phyloP scores from a whole-genome alignment of 2,888 invertebrate species.

The Torymus auratus region DNA sequence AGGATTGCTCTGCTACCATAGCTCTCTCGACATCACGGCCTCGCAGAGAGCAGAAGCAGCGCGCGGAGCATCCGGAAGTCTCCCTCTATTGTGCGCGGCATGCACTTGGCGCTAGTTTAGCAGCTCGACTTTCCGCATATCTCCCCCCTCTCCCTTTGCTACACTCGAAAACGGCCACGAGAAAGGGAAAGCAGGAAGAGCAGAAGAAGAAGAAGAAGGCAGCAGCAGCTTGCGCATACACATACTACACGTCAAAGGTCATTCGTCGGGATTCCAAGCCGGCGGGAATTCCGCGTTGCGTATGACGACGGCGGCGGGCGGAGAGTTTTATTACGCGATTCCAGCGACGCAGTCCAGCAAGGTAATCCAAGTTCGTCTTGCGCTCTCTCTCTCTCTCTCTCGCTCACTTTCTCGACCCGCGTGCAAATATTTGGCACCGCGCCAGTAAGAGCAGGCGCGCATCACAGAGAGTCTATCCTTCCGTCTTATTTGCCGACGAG shows the following conservation, averaged over 20 bases:
- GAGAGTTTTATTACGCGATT: slow-evolving; percentile 3
- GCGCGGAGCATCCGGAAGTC: not conserved
- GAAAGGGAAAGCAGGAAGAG: too few relatives aligned
- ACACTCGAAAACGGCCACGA: too few relatives aligned
- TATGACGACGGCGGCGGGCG: not conserved
- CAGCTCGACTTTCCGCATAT: too few relatives aligned
- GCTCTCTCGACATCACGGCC: too few relatives aligned
- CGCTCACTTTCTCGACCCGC: slow-evolving; percentile 26
- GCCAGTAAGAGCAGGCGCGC: slow-evolving; percentile 16
- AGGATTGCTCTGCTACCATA: too few relatives aligned
- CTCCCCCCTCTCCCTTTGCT: too few relatives aligned
- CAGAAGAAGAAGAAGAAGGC: too few relatives aligned
- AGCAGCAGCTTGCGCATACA: too few relatives aligned
- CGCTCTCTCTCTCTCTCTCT: slow-evolving; percentile 23
- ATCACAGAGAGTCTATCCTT: slow-evolving; percentile 57
- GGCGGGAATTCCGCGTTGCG: not conserved
- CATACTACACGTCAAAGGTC: slow-evolving; percentile 1
- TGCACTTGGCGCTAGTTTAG: too few relatives aligned
- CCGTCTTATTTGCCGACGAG: slow-evolving; percentile 64
- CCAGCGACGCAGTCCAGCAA: slow-evolving; percentile 1
- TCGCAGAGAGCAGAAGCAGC: too few relatives aligned
- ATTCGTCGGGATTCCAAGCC: not conserved
- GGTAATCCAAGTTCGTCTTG: slow-evolving; percentile 25
- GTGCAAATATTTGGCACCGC: slow-evolving; percentile 44
- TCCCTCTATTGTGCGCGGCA: too few relatives aligned